phyloP scores from a whole-genome alignment of 2,888 invertebrate species.

The Arctia plantaginis region DNA sequence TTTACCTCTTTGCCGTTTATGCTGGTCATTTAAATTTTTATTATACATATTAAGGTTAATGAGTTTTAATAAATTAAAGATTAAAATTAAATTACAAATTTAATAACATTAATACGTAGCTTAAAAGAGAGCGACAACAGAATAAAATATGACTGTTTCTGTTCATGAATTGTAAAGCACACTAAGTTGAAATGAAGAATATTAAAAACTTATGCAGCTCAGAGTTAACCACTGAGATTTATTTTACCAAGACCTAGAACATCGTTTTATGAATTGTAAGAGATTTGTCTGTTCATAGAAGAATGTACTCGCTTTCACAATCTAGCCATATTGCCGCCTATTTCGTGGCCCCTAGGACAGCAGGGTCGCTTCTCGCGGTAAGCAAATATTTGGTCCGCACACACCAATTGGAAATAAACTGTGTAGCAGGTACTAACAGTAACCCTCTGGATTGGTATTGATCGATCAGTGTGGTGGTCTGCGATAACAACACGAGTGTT shows the following conservation, averaged over 20 bases:
- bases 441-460: conserved; percentile 44
- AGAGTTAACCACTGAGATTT: neutral
- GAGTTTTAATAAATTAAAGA: too few species aligned
- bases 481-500: conserved; percentile 1
- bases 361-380: conserved; percentile 57
- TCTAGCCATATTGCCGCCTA: neutral
- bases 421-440: conserved; percentile 28
- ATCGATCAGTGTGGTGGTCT: conserved; percentile 52
- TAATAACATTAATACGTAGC: neutral
- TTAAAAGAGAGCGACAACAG: neutral
- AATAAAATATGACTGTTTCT: neutral
- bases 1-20: too few species aligned
- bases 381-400: conserved; percentile 67
- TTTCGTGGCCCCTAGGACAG: conserved; percentile 4
- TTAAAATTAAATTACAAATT: too few species aligned
- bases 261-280: conserved; percentile 1
- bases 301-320: neutral
- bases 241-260: neutral
- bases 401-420: conserved; percentile 60
- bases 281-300: neutral
- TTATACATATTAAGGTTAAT: too few species aligned
- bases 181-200: neutral
- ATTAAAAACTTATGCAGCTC: neutral
- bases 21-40: too few species aligned
- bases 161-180: neutral